Conservation (phyloP, 2,797 vertebrate genomes). For the Rallus crepitans region DNA sequence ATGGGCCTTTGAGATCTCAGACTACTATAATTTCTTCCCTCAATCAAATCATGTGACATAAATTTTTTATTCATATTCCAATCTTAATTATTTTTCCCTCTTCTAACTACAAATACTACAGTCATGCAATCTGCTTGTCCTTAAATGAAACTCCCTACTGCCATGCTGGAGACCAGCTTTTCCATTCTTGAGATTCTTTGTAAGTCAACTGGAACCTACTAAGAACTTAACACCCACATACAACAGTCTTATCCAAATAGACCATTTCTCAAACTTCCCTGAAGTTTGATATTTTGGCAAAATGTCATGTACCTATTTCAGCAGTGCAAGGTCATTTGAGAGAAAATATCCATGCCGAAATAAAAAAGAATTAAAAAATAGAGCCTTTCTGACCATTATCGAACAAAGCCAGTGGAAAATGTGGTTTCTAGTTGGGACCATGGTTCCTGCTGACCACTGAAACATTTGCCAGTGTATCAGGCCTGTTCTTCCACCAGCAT, state of each 20-base stretch:
- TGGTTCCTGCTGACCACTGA: background rate
- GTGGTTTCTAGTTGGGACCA: background rate
- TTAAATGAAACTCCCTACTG: background rate
- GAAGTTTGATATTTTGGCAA: background rate
- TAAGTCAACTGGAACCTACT: conserved; percentile 23
- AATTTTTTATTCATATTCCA: background rate
- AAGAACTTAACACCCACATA: background rate
- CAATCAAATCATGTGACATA: background rate
- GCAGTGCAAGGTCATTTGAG: background rate
- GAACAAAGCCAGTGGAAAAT: background rate
- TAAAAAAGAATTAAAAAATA: background rate
- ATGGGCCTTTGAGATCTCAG: background rate
- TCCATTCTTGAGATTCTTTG: conserved; percentile 17
- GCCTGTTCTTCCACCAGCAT: background rate
- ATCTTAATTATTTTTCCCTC: background rate
- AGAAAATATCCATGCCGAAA: background rate
- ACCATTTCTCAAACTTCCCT: background rate
- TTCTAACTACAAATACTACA: background rate
- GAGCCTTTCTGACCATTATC: background rate
- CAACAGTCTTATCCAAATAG: background rate
- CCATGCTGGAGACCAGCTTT: background rate
- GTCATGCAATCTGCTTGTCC: background rate
- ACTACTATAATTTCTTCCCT: background rate
- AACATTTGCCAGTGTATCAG: background rate
- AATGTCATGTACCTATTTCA: background rate